Evolutionary conservation across 2,888 invertebrate species (phyloP).

Genomic region (Idaea biselata): DNA sequence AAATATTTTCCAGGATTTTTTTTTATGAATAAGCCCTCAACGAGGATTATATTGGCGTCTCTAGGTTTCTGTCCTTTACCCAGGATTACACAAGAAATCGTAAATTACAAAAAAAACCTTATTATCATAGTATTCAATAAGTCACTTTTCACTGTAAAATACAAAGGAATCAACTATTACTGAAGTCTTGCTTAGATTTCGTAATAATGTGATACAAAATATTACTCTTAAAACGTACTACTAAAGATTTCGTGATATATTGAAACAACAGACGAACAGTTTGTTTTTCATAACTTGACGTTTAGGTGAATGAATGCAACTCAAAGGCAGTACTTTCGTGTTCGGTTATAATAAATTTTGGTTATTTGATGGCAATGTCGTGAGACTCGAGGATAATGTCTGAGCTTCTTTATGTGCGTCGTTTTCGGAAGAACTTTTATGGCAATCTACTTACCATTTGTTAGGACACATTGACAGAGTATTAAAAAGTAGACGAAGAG

Average conservation of each 20-base stretch:
- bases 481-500: not conserved
- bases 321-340: conserved; percentile 34
- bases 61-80: too few relatives aligned
- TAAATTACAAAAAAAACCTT: too few relatives aligned
- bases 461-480: not conserved
- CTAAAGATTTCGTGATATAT: conserved; percentile 32
- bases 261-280: conserved; percentile 39
- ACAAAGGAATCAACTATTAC: too few relatives aligned
- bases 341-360: conserved; percentile 26
- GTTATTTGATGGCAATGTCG: conserved; percentile 33
- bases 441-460: conserved; percentile 1
- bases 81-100: too few relatives aligned
- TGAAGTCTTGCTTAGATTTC: too few relatives aligned
- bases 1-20: too few relatives aligned
- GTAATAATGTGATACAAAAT: not conserved
- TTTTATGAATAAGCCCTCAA: too few relatives aligned
- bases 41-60: too few relatives aligned
- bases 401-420: not conserved
- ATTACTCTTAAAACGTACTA: conserved; percentile 10
- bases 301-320: conserved; percentile 37
- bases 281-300: conserved; percentile 26
- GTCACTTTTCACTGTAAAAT: too few relatives aligned
- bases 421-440: conserved; percentile 1
- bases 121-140: too few relatives aligned
- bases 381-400: conserved; percentile 12